Conservation (phyloP, 2,797 vertebrate genomes). For the Euphonia xanthogaster region DNA sequence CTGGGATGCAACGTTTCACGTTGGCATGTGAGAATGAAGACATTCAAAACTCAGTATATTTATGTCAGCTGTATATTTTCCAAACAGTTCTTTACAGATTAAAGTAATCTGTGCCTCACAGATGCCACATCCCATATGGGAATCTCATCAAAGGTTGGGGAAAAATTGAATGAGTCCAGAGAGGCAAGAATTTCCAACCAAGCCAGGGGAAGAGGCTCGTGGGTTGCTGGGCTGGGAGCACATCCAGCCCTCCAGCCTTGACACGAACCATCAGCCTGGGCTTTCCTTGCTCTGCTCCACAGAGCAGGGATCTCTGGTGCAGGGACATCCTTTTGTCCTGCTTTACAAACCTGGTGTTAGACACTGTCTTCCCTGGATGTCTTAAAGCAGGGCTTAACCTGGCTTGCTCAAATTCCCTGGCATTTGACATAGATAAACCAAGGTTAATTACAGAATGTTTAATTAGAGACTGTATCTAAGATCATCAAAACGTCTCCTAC, state of each 20-base stretch:
- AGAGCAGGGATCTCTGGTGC: neutral
- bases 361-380: neutral
- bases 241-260: neutral
- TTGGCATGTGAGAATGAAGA: neutral
- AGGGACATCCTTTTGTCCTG: neutral
- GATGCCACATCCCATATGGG: neutral
- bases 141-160: neutral
- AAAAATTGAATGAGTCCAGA: neutral
- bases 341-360: neutral
- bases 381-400: conserved; percentile 1
- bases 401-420: neutral
- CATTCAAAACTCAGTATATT: neutral
- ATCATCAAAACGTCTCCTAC: conserved; percentile 13
- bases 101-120: neutral
- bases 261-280: neutral
- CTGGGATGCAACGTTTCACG: neutral
- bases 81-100: neutral
- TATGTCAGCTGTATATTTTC: neutral
- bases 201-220: neutral
- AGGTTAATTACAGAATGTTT: conserved; percentile 40
- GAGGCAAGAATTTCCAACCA: neutral
- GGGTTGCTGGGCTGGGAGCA: neutral
- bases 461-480: conserved; percentile 29
- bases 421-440: conserved; percentile 8
- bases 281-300: neutral